phyloP scores from a whole-genome alignment of 2,113 vertebrate genomes.

The Archocentrus centrarchus region DNA sequence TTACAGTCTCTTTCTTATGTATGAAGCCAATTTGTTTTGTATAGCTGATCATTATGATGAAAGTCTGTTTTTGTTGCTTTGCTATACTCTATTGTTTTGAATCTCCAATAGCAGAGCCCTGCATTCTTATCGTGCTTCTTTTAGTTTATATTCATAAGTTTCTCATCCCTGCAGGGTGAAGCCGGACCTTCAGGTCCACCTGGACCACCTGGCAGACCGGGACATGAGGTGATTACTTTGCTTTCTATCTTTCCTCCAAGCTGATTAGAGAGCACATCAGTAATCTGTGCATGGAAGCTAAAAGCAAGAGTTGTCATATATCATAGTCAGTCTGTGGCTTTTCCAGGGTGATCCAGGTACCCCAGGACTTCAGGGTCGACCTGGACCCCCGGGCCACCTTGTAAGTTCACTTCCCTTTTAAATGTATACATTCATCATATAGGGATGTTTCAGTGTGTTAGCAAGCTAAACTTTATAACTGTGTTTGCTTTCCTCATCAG shows the following conservation, averaged over 20 bases:
- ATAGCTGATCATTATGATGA: constrained; percentile 4
- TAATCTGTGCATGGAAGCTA: background rate
- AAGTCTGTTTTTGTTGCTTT: background rate
- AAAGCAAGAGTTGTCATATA: background rate
- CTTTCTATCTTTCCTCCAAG: background rate
- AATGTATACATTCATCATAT: background rate
- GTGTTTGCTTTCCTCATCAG: constrained; percentile 71
- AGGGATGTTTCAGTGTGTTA: background rate
- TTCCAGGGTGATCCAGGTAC: constrained; percentile 91
- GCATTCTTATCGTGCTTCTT: background rate
- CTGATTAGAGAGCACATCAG: background rate
- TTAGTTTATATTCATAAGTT: background rate
- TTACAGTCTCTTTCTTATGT: background rate
- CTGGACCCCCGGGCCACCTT: constrained; percentile 88
- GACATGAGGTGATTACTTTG: constrained; percentile 84
- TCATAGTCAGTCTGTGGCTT: constrained; percentile 26
- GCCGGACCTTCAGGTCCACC: constrained; percentile 87
- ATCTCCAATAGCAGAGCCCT: background rate
- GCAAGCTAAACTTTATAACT: background rate
- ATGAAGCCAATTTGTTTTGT: constrained; percentile 9
- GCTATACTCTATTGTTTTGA: background rate
- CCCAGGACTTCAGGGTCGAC: constrained; percentile 89
- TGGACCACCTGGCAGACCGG: constrained; percentile 84
- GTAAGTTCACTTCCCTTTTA: constrained; percentile 78
- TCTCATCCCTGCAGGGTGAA: constrained; percentile 84